phyloP scores from a whole-genome alignment of 2,113 vertebrate genomes.

The Grammomys surdaster region DNA sequence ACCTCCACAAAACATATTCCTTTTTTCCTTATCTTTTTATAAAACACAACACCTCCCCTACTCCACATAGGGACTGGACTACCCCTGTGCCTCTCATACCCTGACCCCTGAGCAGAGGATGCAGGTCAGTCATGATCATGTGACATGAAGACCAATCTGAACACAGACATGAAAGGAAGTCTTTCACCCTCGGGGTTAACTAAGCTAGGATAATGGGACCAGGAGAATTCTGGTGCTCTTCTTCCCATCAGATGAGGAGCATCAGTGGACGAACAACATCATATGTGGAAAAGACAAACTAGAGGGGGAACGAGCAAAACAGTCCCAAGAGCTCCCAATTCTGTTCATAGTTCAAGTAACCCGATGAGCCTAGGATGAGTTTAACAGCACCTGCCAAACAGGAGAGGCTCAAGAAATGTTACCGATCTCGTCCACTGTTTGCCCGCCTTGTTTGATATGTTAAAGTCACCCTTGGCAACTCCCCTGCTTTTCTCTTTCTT shows the following conservation, averaged over 20 bases:
- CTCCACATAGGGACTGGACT: neutral
- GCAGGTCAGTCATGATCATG: neutral
- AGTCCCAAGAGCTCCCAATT: neutral
- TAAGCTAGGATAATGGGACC: neutral
- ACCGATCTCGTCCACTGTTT: neutral
- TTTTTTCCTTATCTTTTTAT: too few relatives aligned
- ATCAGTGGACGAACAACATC: neutral
- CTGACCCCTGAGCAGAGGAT: neutral
- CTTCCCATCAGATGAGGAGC: neutral
- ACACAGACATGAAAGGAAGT: neutral
- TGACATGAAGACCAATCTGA: neutral
- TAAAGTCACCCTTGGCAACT: neutral
- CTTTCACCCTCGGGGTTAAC: neutral
- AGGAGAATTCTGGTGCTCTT: neutral
- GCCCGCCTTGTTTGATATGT: constrained; percentile 39
- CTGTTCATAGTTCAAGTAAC: neutral
- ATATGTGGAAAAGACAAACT: neutral
- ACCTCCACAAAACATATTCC: too few relatives aligned
- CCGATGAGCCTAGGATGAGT: neutral
- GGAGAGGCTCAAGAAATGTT: neutral
- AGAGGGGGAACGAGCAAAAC: neutral
- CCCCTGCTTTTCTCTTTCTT: constrained; percentile 1
- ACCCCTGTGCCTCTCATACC: neutral
- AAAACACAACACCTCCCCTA: too few relatives aligned
- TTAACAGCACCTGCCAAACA: neutral